Evolutionary conservation across 1,140 invertebrate genomes (phyloP), one percentile per base, ranked within the genome.

Genomic region (Brachionus asplanchnoidis): DNA sequence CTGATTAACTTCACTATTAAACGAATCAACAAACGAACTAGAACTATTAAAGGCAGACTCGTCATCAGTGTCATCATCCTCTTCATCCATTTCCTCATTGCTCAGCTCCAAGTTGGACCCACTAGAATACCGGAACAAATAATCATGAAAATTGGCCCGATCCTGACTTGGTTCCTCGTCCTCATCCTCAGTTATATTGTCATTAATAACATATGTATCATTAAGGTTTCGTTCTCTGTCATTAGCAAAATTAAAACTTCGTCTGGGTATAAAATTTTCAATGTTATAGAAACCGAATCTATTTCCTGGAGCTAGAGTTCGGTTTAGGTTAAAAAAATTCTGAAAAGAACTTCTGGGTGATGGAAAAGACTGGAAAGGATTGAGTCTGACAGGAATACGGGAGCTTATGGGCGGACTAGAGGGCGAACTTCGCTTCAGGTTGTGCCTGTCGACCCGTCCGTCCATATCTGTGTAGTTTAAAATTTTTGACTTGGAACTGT

Each of bases 21-120:
- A 84, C 8, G 84, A 77, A 36, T 53, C 53, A 36, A 40, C 50
- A 23, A 79, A 85, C 11, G 77, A 83, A 42, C 36, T 83, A 70
- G 85, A 40, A 79, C 65, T 79, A n/a, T 80, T 20, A 40, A 79
- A 40, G n/a, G 65, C 80, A 28, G 66, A 85, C 53, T 86, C 84
- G 17, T 84, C 84, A 42, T 85, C 86, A 46, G 56, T 70, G 23
- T 85, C 85, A 7, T 85, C 85, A 14, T 86, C 85, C 11, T 84
- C 77, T 20, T 85, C 53, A 20, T 85, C 75, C 4, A 32, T 28
- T 20, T 70, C 50, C 20, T 77, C 75, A 75, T 77, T 65, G 36
- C 36, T 36, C 9, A 77, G 9, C 12, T 46, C 44, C 3, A 50
- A 77, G 53, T 77, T 50, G 20, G 20, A 20, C 12, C 23, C 73